Base-by-base conservation (phyloP, 2,888 invertebrate species). In the Blomia tropicalis region DNA sequence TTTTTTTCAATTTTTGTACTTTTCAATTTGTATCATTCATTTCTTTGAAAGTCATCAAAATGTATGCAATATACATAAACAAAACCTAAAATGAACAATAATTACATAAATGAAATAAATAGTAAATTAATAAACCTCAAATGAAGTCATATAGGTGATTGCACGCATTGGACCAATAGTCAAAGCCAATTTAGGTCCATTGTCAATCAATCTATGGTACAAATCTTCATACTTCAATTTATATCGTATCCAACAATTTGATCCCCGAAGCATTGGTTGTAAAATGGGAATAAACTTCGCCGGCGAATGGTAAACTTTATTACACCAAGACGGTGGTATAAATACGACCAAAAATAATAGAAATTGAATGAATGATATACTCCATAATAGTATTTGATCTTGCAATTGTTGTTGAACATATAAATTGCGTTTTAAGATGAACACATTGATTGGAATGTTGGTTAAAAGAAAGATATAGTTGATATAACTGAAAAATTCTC, bases 191-290 rank as follows among this genome's bases (percentile, higher is more conserved):
- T 47, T 47, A 14, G 51, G 51, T 47, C 11, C 51, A 7, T 19
- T 27, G n/a, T n/a, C n/a, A 7, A 25, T 7, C 22, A 47, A n/a
- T 14, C 51, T 22, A 11, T n/a, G 7, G 22, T 47, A 47, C 5
- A 47, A n/a, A 47, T 47, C 51, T 11, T 47, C 51, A 27, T 47
- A 47, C 22, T 47, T 47, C 7, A 47, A 27, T 27, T 47, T 47
- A n/a, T 25, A 47, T n/a, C n/a, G n/a, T n/a, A n/a, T n/a, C 36
- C 36, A 36, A 47, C 7, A 14, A 7, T 11, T 11, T 11, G 7
- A 7, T 7, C 22, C 22, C 14, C 22, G 5, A n/a, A 7, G 7
- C 22, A 47, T 22, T 14, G 22, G 22, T n/a, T 47, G 51, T 11
- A 47, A 47, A 11, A 11, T 47, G 22, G 51, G 51, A 11, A 47